A percentile compares a stretch with the other conserved stretches of the same genome.
These are phyloP conservation scores for Parasteatoda lunata DNA, from an alignment of 2,888 invertebrate genomes.

Conservation along the genomic window DNA sequence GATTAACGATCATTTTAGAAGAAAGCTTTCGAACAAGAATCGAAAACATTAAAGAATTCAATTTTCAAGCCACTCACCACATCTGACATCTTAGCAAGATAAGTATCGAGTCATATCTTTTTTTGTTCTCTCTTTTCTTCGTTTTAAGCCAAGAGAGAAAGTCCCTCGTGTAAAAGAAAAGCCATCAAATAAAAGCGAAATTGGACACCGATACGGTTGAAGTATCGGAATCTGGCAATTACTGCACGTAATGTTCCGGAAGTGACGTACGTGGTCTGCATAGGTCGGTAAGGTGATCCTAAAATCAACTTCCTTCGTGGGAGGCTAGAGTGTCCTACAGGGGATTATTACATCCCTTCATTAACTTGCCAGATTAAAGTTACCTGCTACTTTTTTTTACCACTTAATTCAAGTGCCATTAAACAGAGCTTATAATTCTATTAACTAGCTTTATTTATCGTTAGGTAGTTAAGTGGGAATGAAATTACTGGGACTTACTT, in stretches of 20 bases:
- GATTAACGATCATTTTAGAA: no score
- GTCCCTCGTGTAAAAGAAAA: conserved; percentile 9
- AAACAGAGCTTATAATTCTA: no score
- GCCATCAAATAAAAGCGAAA: conserved; percentile 56
- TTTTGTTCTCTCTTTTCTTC: background rate
- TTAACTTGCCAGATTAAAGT: conserved; percentile 50
- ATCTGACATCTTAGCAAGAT: no score
- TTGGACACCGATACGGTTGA: conserved; percentile 57
- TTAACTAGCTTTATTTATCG: no score
- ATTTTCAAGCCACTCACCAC: no score
- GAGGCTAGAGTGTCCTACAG: conserved; percentile 22
- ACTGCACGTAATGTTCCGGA: conserved; percentile 63
- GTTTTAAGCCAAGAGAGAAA: background rate
- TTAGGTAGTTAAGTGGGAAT: no score
- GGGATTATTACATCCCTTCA: conserved; percentile 55
- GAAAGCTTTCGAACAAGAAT: no score
- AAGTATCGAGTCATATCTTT: background rate
- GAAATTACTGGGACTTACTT: no score
- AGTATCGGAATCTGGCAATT: conserved; percentile 66
- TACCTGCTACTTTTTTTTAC: conserved; percentile 11
- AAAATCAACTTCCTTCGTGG: conserved; percentile 59
- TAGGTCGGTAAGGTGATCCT: conserved; percentile 39
- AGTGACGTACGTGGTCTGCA: conserved; percentile 61
- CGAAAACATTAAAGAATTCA: no score
- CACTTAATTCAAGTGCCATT: no score